These are phyloP conservation scores for Machimus rusticus DNA, from an alignment of 2,888 invertebrate genomes.

Conservation along the genomic window DNA sequence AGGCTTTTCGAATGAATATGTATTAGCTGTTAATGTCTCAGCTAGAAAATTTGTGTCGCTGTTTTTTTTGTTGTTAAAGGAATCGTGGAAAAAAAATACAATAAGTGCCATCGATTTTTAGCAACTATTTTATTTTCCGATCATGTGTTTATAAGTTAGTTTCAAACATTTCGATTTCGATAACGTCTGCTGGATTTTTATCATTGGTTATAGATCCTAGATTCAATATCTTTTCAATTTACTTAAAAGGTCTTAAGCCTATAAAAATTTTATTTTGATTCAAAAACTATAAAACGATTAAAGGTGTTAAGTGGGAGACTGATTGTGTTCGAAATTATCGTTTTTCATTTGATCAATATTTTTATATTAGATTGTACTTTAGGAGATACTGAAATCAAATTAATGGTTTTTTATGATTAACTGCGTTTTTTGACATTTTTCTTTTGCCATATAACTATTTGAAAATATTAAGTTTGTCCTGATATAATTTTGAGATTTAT, in stretches of 20 bases:
- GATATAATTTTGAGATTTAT: too few species aligned
- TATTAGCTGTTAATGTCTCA: neutral
- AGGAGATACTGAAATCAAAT: neutral
- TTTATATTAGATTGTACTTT: neutral
- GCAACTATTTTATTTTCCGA: neutral
- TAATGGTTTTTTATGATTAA: too few species aligned
- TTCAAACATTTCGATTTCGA: neutral
- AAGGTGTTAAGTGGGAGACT: neutral
- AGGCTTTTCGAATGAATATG: neutral
- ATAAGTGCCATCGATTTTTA: neutral
- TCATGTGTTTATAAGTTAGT: neutral
- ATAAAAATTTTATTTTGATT: neutral
- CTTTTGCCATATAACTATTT: too few species aligned
- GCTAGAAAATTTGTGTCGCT: neutral
- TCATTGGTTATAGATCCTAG: neutral
- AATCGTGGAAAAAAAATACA: neutral
- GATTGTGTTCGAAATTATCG: neutral
- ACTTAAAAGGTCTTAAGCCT: neutral
- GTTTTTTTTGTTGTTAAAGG: neutral
- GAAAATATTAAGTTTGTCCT: too few species aligned
- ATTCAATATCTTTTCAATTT: neutral
- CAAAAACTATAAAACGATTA: neutral
- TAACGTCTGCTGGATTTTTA: neutral
- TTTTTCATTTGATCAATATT: neutral
- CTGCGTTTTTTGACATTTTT: too few species aligned